Evolutionary conservation across 1,140 invertebrate species (phyloP).

Genomic region (Penaeus japonicus): DNA sequence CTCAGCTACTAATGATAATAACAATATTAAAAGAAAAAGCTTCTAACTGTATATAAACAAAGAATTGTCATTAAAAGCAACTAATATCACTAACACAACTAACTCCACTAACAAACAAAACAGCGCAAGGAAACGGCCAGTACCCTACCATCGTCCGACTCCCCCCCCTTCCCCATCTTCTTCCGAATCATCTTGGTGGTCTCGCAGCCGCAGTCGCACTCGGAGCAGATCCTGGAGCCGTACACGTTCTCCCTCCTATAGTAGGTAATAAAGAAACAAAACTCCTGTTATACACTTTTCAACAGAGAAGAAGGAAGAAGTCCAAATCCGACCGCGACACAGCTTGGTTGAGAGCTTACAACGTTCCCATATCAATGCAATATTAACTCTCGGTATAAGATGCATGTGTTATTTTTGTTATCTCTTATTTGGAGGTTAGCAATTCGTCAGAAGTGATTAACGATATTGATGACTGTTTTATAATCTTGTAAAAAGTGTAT

Average conservation of each 20-base stretch:
- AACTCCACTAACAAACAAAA: conserved; percentile 57
- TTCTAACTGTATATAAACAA: neutral
- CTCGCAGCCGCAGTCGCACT: conserved; percentile 39
- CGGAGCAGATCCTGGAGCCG: conserved; percentile 53
- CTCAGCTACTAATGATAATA: too few species aligned
- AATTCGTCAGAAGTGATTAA: too few species aligned
- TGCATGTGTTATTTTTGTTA: too few species aligned
- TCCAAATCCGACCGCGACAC: neutral
- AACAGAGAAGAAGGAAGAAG: neutral
- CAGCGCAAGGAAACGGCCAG: conserved; percentile 88
- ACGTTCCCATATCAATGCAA: too few species aligned
- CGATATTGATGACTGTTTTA: too few species aligned
- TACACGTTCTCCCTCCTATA: conserved; percentile 56
- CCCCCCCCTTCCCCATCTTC: conserved; percentile 75
- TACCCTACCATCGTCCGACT: conserved; percentile 85
- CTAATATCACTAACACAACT: neutral
- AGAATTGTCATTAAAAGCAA: neutral
- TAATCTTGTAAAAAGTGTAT: too few species aligned
- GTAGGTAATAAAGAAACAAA: conserved; percentile 28
- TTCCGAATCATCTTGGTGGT: conserved; percentile 53
- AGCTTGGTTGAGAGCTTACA: too few species aligned
- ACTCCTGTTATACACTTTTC: neutral
- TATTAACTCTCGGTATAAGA: too few species aligned
- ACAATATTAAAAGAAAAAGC: neutral
- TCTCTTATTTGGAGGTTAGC: too few species aligned